Evolutionary conservation across 2,113 vertebrate species (phyloP).

Genomic region (Calonectris borealis): DNA sequence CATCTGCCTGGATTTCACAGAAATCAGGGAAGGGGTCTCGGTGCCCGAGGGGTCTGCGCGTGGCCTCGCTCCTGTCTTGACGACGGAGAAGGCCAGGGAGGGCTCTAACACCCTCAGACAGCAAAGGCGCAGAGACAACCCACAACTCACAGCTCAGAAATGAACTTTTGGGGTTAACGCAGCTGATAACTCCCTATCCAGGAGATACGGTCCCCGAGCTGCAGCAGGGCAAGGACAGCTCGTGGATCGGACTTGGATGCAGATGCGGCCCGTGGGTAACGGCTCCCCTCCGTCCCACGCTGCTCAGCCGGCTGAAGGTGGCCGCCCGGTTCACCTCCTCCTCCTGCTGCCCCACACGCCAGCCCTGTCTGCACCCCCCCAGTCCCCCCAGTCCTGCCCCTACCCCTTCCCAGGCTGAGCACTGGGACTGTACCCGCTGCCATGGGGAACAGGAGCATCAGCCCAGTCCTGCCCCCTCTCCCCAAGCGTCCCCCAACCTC

Average conservation of each 20-base stretch:
- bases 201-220: not conserved
- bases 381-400: too few species aligned
- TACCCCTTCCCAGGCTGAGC: not conserved
- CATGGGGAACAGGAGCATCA: not conserved
- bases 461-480: not conserved
- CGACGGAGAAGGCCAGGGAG: not conserved
- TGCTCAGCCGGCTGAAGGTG: not conserved
- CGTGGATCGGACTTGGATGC: not conserved
- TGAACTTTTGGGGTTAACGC: not conserved
- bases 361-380: not conserved
- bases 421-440: not conserved
- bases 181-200: not conserved
- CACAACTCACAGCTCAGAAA: not conserved
- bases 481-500: not conserved
- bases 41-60: not conserved
- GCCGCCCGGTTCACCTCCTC: rapidly evolving
- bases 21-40: not conserved
- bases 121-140: not conserved
- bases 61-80: rapidly evolving
- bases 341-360: not conserved
- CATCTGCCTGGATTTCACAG: not conserved
- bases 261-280: not conserved
- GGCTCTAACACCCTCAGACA: too few species aligned
- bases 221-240: not conserved
- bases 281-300: not conserved